Base-by-base conservation (phyloP, 1,140 invertebrate species). In the Theocolax elegans region DNA sequence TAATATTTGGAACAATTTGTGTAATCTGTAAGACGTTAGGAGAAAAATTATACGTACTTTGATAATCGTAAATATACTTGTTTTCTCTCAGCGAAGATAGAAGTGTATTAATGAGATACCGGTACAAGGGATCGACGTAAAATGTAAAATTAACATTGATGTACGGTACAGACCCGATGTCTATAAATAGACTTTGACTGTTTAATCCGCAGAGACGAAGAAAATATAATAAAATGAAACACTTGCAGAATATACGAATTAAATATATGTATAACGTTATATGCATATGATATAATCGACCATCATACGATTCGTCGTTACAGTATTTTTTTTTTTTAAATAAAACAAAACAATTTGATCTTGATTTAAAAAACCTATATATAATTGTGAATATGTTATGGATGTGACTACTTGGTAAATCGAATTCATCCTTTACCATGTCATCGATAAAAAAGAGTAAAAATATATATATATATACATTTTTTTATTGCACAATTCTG, bases 401-500 rank as follows among this genome's bases (percentile, higher is more conserved):
- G 48, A 46, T 46, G 53, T 35, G 19, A 67, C 48, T 54, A 56
- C 53, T 67, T 67, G 51, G 53, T 10, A 46, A n/a, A 54, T 46
- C 25, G 27, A 35, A 67, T 44, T 56, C 17, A 66, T 54, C 23
- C 35, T 31, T 4, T 56, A 2, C 3, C 7, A 56, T 56, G 51
- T 2, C 51, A 66, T 12, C 38, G 51, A 44, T 66, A 46, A 44
- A 66, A 66, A 66, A 66, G 51, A 56, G 49, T n/a, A 60, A 0
- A n/a, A n/a, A n/a, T n/a, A n/a, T n/a, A n/a, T n/a, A n/a, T n/a
- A n/a, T n/a, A n/a, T n/a, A n/a, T n/a, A n/a, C n/a, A n/a, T n/a
- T n/a, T n/a, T 13, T 23, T 59, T 59, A 9, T 21, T 40, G 17
- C 3, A 40, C 35, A 6, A 54, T 35, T 54, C 31, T 8, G n/a